Percentiles rank a stretch among this genome's conserved stretches.
These are phyloP conservation scores for Elmis aenea DNA, from an alignment of 2,888 invertebrate species.

Conservation along the genomic window DNA sequence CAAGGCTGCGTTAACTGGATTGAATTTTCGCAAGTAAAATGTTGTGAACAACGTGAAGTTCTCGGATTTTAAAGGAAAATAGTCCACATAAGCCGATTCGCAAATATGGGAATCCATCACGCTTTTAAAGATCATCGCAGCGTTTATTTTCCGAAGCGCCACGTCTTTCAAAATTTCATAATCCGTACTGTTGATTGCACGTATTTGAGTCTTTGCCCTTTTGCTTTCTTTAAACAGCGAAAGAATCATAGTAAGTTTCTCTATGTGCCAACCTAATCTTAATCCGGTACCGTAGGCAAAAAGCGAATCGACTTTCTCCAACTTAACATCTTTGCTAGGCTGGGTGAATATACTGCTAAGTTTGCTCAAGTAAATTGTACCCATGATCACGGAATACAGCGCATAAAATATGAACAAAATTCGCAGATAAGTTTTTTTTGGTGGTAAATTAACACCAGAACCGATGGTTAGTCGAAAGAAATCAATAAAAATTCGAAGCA, in stretches of 20 bases:
- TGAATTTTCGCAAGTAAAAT: slow-evolving; percentile 20
- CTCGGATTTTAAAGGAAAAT: slow-evolving; percentile 4
- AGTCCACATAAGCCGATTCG: slow-evolving; percentile 9
- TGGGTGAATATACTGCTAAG: slow-evolving; percentile 24
- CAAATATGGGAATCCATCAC: slow-evolving; percentile 16
- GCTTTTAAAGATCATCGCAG: slow-evolving; percentile 14
- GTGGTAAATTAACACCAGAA: slow-evolving; percentile 5
- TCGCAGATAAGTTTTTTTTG: slow-evolving; percentile 9
- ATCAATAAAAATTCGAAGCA: no score
- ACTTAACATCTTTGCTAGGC: slow-evolving; percentile 4
- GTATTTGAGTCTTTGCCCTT: no score
- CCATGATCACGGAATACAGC: slow-evolving; percentile 20
- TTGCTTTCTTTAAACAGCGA: no score
- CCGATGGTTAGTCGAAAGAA: no score
- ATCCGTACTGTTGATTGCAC: slow-evolving; percentile 11
- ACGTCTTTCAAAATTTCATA: slow-evolving; percentile 13
- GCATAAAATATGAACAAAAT: slow-evolving; percentile 20
- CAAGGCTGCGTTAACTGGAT: slow-evolving; percentile 17
- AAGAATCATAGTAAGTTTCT: no score
- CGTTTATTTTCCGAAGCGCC: slow-evolving; percentile 10
- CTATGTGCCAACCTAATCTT: no score
- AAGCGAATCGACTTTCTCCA: slow-evolving; percentile 1
- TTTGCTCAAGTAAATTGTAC: slow-evolving; percentile 25
- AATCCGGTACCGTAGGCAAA: no score
- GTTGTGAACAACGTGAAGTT: slow-evolving; percentile 18